A percentile compares a stretch with the other conserved stretches of the same genome.
phyloP scores from a whole-genome alignment of 2,888 invertebrate species.

The Dasypogon diadema region DNA sequence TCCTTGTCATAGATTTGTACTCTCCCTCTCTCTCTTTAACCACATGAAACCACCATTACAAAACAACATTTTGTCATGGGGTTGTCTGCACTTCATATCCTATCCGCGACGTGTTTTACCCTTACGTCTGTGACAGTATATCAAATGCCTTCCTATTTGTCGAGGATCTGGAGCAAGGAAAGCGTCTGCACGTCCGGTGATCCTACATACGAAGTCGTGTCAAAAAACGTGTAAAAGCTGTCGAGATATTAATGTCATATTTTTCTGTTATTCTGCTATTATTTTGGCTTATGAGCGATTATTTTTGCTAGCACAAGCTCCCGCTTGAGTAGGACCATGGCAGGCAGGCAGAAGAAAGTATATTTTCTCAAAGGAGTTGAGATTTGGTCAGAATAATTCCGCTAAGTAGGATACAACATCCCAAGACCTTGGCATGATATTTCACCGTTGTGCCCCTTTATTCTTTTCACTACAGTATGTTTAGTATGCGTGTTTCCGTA shows the following conservation, averaged over 20 bases:
- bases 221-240: slow-evolving; percentile 41
- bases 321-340: neutral
- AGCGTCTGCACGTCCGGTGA: slow-evolving; percentile 11
- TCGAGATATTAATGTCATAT: slow-evolving; percentile 51
- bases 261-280: slow-evolving; percentile 42
- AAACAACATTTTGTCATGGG: slow-evolving; percentile 17
- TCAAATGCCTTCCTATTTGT: slow-evolving; percentile 35
- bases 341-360: neutral
- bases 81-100: neutral
- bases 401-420: slow-evolving; percentile 4
- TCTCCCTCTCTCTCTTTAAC: neutral
- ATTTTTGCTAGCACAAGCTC: neutral
- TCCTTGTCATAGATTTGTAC: neutral
- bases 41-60: slow-evolving; percentile 8
- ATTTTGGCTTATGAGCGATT: slow-evolving; percentile 18
- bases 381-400: slow-evolving; percentile 19
- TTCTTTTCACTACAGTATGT: neutral
- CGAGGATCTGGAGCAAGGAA: slow-evolving; percentile 10
- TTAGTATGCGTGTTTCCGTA: slow-evolving; percentile 34
- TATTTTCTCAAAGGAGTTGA: neutral
- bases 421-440: neutral
- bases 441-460: slow-evolving; percentile 11
- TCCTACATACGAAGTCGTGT: neutral
- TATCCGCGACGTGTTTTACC: neutral
- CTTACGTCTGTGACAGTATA: slow-evolving; percentile 23